Base-by-base conservation (phyloP, 2,888 invertebrate species). In the Synergus laeviventris region DNA sequence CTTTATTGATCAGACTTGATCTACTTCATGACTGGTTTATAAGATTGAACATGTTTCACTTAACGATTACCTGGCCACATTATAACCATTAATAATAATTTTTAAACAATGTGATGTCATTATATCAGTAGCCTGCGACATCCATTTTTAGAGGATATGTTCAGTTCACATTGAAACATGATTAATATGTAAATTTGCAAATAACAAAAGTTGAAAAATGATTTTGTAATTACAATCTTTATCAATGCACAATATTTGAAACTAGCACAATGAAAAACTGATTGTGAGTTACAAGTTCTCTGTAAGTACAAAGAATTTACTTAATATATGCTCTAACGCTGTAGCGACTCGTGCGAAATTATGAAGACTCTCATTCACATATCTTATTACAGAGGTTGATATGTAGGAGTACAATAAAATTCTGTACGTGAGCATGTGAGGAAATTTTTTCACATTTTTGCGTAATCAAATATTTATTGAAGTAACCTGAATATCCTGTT, bases 291-390 rank as follows among this genome's bases (percentile, higher is more conserved):
- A 49, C 45, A 11, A 39, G 31, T 31, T n/a, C n/a, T n/a, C n/a
- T 36, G 36, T 36, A 7, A 5, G 8, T 60, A 60, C 60, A 60
- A 60, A 9, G n/a, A 24, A 38, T 11, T 66, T 66, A 31, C 36
- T n/a, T n/a, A n/a, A 36, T 38, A 66, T n/a, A 66, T n/a, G 16
- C 36, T 31, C 1, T 16, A 66, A 39, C 8, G 39, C 11, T 64
- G n/a, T n/a, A 38, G 16, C 11, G 8, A 16, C 66, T 88, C 18
- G 91, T 87, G 38, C 91, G 91, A 79, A 61, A 31, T 61, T 12
- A 8, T 61, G 21, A 61, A 49, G 1, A 49, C 45, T 49, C 45
- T 31, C 31, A 31, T 31, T 31, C 31, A 31, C 31, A 12, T 49
- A 49, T 16, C 16, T 16, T 49, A 49, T 49, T 49, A 49, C 12